Evolutionary conservation across 2,113 vertebrate genomes (phyloP).

Genomic region (Seriola quinqueradiata): DNA sequence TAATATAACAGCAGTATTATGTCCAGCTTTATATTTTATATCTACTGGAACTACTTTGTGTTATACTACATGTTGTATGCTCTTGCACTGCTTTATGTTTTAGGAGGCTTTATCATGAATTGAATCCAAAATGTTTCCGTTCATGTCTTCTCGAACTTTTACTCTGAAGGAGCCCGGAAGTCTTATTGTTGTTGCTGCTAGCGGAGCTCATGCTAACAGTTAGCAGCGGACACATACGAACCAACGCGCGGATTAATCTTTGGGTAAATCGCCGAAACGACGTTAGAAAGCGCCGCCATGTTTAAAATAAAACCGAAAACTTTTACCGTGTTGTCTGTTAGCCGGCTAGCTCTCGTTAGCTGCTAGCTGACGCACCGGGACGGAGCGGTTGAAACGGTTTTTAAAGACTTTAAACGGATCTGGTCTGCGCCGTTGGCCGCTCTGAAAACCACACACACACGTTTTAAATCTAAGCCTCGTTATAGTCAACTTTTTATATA

Average conservation of each 20-base stretch:
- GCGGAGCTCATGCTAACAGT: not conserved
- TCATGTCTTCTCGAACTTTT: not conserved
- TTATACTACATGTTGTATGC: too few relatives aligned
- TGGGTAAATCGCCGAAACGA: not conserved
- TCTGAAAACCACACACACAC: accelerated
- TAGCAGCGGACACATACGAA: not conserved
- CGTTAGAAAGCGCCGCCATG: not conserved
- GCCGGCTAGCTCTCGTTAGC: not conserved
- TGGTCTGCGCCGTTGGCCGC: accelerated
- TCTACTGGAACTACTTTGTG: too few relatives aligned
- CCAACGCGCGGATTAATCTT: accelerated
- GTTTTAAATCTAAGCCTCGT: accelerated
- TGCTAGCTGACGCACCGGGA: not conserved
- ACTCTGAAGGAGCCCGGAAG: conserved; percentile 17
- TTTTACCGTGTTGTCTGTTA: not conserved
- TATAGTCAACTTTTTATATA: accelerated
- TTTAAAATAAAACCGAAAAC: not conserved
- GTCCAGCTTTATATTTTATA: too few relatives aligned
- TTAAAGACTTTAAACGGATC: not conserved
- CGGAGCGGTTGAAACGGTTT: not conserved
- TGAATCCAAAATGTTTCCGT: not conserved
- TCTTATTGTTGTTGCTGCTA: not conserved
- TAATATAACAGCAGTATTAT: too few relatives aligned
- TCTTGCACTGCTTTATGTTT: too few relatives aligned
- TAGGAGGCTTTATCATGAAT: not conserved